Evolutionary conservation across 1,140 invertebrate species (phyloP), one percentile per base, ranked within the genome.

Genomic region (Colletes gigas): DNA sequence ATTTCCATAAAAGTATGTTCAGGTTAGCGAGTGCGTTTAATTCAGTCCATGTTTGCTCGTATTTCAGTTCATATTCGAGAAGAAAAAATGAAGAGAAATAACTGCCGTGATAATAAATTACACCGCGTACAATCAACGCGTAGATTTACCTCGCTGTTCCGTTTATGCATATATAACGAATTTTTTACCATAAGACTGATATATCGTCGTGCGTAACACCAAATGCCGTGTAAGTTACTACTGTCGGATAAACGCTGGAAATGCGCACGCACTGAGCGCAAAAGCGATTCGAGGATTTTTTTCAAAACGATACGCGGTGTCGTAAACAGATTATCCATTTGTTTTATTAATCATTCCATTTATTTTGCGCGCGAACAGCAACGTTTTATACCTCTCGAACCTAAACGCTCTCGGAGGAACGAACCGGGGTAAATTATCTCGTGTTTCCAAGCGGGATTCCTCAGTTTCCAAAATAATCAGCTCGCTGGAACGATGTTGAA

Each of bases 121-220:
- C 14, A 30, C 15, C 47, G 2, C 10, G 8, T 54, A 54, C 50
- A 41, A 19, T 39, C 3, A n/a, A n/a, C 15, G 17, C 65, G 41
- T n/a, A 50, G 65, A 67, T 50, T 44, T 67, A 44, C n/a, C 65
- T 17, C 15, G 41, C 63, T 19, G 30, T 41, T 66, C 8, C 30
- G 47, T 66, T 66, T 44, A 55, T 41, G 60, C 50, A 75, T 17
- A 44, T 41, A 17, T 17, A 75, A 75, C 73, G 14, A 75, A 66
- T 67, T 75, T 75, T 75, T 66, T 75, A 66, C 73, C 62, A 21
- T 54, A 66, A 66, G 62, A 14, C 47, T 75, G 73, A 75, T 75
- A 66, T 55, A 75, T 44, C 4, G 72, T 19, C 14, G 50, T 3
- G 17, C 9, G 1, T 55, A 75, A 19, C n/a, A 41, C 30, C 47